Evolutionary conservation across 2,113 vertebrate genomes (phyloP), one percentile per base, ranked within the genome.

Genomic region (Polyodon spathula): DNA sequence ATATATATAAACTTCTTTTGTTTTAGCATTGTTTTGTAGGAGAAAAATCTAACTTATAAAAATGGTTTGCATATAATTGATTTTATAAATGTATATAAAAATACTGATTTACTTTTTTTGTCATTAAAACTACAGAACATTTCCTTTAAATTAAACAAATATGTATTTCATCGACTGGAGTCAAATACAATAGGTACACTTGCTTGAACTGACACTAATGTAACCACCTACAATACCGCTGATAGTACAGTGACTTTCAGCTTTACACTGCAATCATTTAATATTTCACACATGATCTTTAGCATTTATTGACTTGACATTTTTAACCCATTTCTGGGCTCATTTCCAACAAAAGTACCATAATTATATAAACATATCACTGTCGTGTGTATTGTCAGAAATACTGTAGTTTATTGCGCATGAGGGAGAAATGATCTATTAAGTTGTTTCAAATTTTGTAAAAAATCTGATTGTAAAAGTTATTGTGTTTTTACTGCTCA

Each of bases 241-340:
- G 12, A n/a, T n/a, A 50, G 48, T n/a, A 10, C 12, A 6, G 14
- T n/a, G 27, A 27, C 27, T 27, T 27, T 27, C 27, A 27, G 6
- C 12, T n/a, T 50, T n/a, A 50, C 3, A n/a, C 12, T 50, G 48
- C 48, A 50, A 12, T 11, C 12, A 50, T 12, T 50, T 50, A 12
- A n/a, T 50, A 50, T 50, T 50, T 50, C 48, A 50, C 3, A 50
- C 12, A 50, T 50, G 15, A 50, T 50, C 48, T n/a, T 50, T 6
- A 50, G 48, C 12, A 50, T 10, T 6, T 50, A 50, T 50, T 50
- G 48, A 50, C 48, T 50, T 50, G 48, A 50, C 48, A 50, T 50
- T 50, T 50, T 50, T n/a, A 50, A 11, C 11, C 48, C 4, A 4
- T 50, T 50, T n/a, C 15, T 11, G 11, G 48, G 12, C 15, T 6